Evolutionary conservation across 1,140 invertebrate species (phyloP), one percentile per base, ranked within the genome.

Genomic region (Stratiolaelaps scimitus): DNA sequence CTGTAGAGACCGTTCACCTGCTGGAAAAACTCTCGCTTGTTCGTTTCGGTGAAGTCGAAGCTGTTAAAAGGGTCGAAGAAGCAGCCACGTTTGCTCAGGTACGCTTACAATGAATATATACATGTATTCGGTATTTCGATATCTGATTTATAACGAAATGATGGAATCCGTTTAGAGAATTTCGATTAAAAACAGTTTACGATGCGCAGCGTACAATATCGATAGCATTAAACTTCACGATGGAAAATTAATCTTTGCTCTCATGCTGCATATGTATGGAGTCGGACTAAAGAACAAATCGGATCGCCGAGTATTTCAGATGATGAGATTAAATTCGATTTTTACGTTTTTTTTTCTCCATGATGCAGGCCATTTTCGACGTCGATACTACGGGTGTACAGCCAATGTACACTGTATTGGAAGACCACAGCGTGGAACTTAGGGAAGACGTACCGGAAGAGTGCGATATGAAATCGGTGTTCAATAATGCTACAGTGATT

Each of bases 31-130:
- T 60, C 17, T 60, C 53, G 17, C 53, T 60, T 17, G 53, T 60
- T 23, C 53, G 53, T 15, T 60, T 60, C 20, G 53, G 53, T n/a
- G 53, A 60, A 60, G 53, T 34, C 2, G 53, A 60, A 23, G 53
- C 53, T 17, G 20, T 60, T 2, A 60, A 26, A 15, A 26, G 23
- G 20, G 26, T 60, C 13, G 53, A 60, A 26, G 53, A 60, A 26
- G 53, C 53, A 26, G 53, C 34, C 4, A 60, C 26, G 2, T 60
- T 60, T 34, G 53, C 53, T 60, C 53, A 19, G 53, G 53, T 60
- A 34, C 26, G 53, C 53, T 40, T 40, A 6, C 4, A 40, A 40
- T 40, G 4, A 40, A 40, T 6, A 4, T 40, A 6, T 40, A 10
- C 10, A 40, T 4, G 4, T 40, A 40, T 40, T 40, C 4, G 4